phyloP scores from a whole-genome alignment of 2,888 invertebrate genomes.

The Dasypolia templi region DNA sequence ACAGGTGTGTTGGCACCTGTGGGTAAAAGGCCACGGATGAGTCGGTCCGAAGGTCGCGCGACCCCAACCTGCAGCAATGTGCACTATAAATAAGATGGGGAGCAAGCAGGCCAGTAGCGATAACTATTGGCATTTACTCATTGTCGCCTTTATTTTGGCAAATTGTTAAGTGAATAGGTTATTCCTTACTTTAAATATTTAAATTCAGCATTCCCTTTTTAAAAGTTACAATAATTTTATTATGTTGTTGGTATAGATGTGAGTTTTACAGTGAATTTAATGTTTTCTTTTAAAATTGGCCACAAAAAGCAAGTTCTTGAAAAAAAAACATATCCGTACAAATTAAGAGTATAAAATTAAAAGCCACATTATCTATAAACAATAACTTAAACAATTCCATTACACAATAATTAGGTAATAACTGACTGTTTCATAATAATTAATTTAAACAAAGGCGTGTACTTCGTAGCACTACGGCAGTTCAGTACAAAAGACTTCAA shows the following conservation, averaged over 20 bases:
- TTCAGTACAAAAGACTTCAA: slow-evolving; percentile 86
- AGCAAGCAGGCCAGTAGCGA: slow-evolving; percentile 39
- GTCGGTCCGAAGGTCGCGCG: slow-evolving; percentile 75
- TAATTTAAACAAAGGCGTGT: slow-evolving; percentile 36
- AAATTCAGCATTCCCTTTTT: background rate
- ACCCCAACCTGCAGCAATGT: slow-evolving; percentile 70
- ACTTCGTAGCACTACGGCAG: slow-evolving; percentile 31
- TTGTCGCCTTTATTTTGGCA: slow-evolving; percentile 32
- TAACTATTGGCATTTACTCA: slow-evolving; percentile 46
- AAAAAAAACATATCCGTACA: background rate
- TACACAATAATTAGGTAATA: slow-evolving; percentile 6
- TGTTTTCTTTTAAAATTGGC: background rate
- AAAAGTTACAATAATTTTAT: background rate
- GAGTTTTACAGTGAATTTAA: no score
- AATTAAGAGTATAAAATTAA: background rate
- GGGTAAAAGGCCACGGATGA: slow-evolving; percentile 74
- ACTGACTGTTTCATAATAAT: slow-evolving; percentile 19
- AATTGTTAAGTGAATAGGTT: slow-evolving; percentile 15
- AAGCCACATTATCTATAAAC: background rate
- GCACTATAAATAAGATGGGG: slow-evolving; percentile 64
- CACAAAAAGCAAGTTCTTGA: background rate
- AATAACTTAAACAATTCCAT: background rate
- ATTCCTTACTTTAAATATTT: slow-evolving; percentile 10
- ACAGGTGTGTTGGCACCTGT: slow-evolving; percentile 87
- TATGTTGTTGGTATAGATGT: background rate